These are phyloP conservation scores for Copidosoma floridanum DNA, from an alignment of 1,140 invertebrate species.

Conservation along the genomic window DNA sequence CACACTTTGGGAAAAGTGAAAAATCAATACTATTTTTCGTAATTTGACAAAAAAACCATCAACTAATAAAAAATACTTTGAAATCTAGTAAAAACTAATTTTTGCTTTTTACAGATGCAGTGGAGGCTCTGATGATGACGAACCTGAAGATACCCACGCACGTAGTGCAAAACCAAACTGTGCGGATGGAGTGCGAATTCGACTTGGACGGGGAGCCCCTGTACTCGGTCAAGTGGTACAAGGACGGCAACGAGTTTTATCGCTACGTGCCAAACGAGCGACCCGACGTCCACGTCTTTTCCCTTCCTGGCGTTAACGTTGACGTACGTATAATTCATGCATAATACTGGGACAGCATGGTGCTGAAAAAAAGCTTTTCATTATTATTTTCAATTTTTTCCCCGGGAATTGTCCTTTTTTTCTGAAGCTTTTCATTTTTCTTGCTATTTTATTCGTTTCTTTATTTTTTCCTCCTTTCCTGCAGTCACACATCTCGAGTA, in stretches of 20 bases:
- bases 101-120: slow-evolving; percentile 42
- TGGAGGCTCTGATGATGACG: slow-evolving; percentile 59
- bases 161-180: slow-evolving; percentile 67
- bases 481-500: no score
- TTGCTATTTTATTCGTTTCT: slow-evolving; percentile 15
- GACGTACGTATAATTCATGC: slow-evolving; percentile 67
- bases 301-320: slow-evolving; percentile 74
- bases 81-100: no score
- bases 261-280: slow-evolving; percentile 66
- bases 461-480: background rate
- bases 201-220: slow-evolving; percentile 71
- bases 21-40: background rate
- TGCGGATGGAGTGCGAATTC: slow-evolving; percentile 74
- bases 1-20: no score
- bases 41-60: background rate
- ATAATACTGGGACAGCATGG: no score
- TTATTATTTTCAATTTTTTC: no score
- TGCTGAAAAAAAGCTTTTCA: no score
- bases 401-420: no score
- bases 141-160: slow-evolving; percentile 69
- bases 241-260: slow-evolving; percentile 73
- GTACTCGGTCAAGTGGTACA: slow-evolving; percentile 81
- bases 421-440: no score
- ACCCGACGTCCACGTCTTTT: slow-evolving; percentile 72
- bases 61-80: background rate